Conservation (phyloP, 2,797 vertebrate species). For the Perodicticus potto region DNA sequence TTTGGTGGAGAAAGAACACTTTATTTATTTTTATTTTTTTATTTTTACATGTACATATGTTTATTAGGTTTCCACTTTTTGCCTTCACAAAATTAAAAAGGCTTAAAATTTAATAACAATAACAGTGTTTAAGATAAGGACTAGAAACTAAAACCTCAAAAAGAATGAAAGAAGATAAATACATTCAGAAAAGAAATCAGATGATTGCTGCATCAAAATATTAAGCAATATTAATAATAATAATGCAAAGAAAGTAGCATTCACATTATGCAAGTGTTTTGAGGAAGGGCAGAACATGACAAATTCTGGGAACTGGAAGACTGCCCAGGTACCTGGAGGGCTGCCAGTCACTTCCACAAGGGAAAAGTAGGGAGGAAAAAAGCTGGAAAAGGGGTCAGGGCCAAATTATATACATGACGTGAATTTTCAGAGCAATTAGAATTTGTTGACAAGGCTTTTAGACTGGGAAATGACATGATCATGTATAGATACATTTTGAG, state of each 20-base stretch:
- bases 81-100: no score
- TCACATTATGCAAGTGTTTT: background rate
- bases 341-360: background rate
- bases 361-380: background rate
- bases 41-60: no score
- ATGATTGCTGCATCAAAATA: no score
- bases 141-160: no score
- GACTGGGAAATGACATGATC: background rate
- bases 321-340: background rate
- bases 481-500: background rate
- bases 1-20: background rate
- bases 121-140: no score
- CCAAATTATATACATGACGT: background rate
- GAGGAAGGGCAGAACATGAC: background rate
- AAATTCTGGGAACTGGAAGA: background rate
- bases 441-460: background rate
- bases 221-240: no score
- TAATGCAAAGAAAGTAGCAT: no score
- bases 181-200: no score
- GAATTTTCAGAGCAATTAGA: slow-evolving; percentile 14
- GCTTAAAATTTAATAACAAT: no score
- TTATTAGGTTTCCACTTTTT: no score
- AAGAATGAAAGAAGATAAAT: no score
- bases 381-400: background rate
- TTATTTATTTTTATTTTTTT: no score